Percentiles rank a stretch among this genome's conserved stretches.
Conservation (phyloP, 1,140 invertebrate species). For the Cydia fagiglandana region DNA sequence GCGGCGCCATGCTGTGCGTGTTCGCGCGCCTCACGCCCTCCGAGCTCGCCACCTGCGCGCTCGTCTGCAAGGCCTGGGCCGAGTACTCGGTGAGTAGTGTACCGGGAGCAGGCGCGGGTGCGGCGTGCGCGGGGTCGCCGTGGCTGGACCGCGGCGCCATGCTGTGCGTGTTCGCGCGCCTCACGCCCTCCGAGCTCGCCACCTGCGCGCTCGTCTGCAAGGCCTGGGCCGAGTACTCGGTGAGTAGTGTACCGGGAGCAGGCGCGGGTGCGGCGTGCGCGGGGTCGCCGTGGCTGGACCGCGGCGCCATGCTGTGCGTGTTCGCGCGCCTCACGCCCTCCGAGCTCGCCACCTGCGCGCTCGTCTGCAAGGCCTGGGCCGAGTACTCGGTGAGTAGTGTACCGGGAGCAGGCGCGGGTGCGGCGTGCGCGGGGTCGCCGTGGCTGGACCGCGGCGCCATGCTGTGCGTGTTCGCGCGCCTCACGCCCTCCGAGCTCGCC, state of each 20-base stretch:
- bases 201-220: conserved; percentile 92
- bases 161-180: conserved; percentile 85
- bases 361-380: conserved; percentile 94
- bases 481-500: conserved; percentile 86
- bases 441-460: conserved; percentile 74
- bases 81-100: conserved; percentile 78
- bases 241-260: conserved; percentile 51
- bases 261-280: too few species aligned
- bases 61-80: conserved; percentile 94
- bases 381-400: conserved; percentile 78
- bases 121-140: conserved; percentile 46
- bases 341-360: conserved; percentile 88
- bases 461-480: conserved; percentile 85
- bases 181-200: conserved; percentile 86
- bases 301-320: conserved; percentile 80
- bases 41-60: conserved; percentile 88
- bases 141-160: conserved; percentile 74
- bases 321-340: conserved; percentile 86
- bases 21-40: conserved; percentile 86
- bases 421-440: conserved; percentile 46
- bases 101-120: too few species aligned
- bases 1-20: conserved; percentile 80
- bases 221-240: conserved; percentile 88
- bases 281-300: conserved; percentile 66
- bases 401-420: too few species aligned